Base-by-base conservation (phyloP, 2,888 invertebrate genomes). In the Penaeus monodon region DNA sequence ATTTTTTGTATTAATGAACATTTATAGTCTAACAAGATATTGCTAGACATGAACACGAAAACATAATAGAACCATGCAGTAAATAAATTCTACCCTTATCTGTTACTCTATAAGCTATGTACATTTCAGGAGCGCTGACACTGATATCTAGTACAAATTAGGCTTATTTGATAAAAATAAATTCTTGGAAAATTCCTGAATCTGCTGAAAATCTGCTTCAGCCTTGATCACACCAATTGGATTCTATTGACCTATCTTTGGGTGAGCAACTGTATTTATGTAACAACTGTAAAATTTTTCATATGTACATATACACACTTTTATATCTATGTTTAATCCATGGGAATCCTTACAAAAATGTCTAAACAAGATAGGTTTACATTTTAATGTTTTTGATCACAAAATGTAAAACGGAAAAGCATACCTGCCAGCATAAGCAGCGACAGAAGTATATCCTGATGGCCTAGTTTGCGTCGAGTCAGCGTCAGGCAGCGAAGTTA, bases 401-500 rank as follows among this genome's bases (percentile, higher is more conserved):
- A 63, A 44, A 65, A 44, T 33, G 49, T 65, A 29, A 44, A 77
- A 84, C 49, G 64, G 38, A 44, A 81, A 76, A 22, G 57, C 49
- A 49, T 27, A 20, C 68, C 73, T 82, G 57, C 73, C 27, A 44
- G 81, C 68, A 63, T 29, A 44, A 80, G 81, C 29, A 73, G 81
- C 70, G 81, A 49, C 44, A 57, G 3, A 82, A 82, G 29, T 77
- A 77, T 57, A 77, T 77, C 44, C 49, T 44, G 70, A 64, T 82
- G 66, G 86, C 86, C 86, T 87, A 87, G 82, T 87, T 87, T 87
- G 86, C 78, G 66, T 66, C 73, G 57, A 80, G 77, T 83, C 86
- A 87, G 83, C 73, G 86, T 87, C 86, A 87, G 86, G 79, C 86
- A 78, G 83, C 86, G 73, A 83, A 87, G 86, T 85, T 44, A 86